Evolutionary conservation across 2,797 vertebrate genomes (phyloP), one percentile per base, ranked within the genome.

Genomic region (Merluccius polli): DNA sequence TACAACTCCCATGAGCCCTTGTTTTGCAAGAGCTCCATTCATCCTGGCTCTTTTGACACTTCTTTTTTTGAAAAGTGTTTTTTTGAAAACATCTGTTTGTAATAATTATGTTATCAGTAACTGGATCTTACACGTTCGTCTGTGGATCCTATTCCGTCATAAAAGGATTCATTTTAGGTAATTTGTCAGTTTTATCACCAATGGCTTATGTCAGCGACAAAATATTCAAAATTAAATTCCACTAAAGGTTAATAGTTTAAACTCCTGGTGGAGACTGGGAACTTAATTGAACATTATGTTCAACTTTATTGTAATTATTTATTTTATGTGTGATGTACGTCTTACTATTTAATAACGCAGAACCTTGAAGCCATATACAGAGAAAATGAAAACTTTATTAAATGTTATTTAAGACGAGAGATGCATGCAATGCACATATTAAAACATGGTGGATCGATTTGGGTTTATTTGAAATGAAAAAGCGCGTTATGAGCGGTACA

Each of bases 181-280:
- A 13, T 65, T 65, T 65, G 59, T 65, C 59, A 65, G 27, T 27
- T 65, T 65, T 65, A 65, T 65, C 59, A 12, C 59, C 1, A 2
- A 65, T 65, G 59, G 59, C 59, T 27, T 24, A 27, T 27, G 59
- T 65, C 59, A 12, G 59, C 12, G 9, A 27, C 59, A 27, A 24
- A 65, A 65, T 65, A 27, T 65, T 65, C 59, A 0, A 63, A 65
- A 65, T 65, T 27, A 65, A 65, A 65, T 65, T 65, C 59, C 59
- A 65, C 59, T 24, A 65, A 65, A 65, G 59, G 59, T 65, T 24
- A 65, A 65, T 16, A 65, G 59, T 65, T 65, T 16, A 65, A 65
- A 65, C 21, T n/a, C 36, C 36, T 7, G 36, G 36, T 11, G 36
- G 52, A 59, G 52, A 59, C 24, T 27, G 2, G 10, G 24, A 65